These are phyloP conservation scores for Acrobasis consociella DNA, from an alignment of 2,888 invertebrate species.

Conservation along the genomic window DNA sequence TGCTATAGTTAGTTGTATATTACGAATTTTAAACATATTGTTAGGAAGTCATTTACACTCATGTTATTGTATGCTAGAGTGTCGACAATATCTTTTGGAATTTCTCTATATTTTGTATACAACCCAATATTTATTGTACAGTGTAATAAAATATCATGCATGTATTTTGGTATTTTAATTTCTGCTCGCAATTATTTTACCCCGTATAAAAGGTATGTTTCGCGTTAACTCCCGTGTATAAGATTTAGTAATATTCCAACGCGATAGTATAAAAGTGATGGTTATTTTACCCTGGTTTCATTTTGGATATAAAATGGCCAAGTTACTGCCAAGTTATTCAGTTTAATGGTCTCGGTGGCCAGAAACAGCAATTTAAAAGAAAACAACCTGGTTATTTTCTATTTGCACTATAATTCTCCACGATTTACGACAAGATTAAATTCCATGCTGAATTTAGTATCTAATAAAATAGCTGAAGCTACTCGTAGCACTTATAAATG, in stretches of 20 bases:
- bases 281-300: not conserved
- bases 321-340: not conserved
- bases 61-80: conserved; percentile 69
- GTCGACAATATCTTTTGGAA: conserved; percentile 81
- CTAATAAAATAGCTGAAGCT: too few species aligned
- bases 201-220: too few species aligned
- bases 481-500: too few species aligned
- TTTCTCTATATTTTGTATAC: conserved; percentile 81
- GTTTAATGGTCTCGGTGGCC: conserved; percentile 6
- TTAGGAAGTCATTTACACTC: conserved; percentile 66
- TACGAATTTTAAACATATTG: conserved; percentile 61
- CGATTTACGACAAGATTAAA: not conserved
- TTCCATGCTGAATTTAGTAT: not conserved
- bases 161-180: conserved; percentile 60
- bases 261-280: not conserved
- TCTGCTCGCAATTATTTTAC: conserved; percentile 11
- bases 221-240: too few species aligned
- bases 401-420: not conserved
- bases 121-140: conserved; percentile 81
- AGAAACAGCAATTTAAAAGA: not conserved
- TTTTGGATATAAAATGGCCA: not conserved
- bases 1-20: conserved; percentile 46
- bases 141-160: conserved; percentile 82
- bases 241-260: too few species aligned
- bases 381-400: conserved; percentile 2